Percentiles rank a stretch among this genome's conserved stretches.
Conservation (phyloP, 1,140 invertebrate genomes). For the Trissolcus basalis region DNA sequence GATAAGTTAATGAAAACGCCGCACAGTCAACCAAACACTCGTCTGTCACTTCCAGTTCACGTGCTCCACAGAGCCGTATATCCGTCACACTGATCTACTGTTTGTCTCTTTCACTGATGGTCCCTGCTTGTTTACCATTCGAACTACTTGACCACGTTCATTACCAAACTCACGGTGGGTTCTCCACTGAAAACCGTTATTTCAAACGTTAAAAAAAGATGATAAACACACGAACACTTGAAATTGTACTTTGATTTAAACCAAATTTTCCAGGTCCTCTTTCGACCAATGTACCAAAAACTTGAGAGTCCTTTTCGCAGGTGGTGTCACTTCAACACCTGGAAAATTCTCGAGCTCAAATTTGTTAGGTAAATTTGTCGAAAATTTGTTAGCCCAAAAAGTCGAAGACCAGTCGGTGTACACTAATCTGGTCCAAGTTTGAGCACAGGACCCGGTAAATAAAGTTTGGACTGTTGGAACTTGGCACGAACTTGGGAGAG, state of each 20-base stretch:
- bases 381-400: not conserved
- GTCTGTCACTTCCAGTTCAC: slow-evolving; percentile 31
- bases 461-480: not conserved
- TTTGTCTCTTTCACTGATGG: slow-evolving; percentile 7
- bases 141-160: slow-evolving; percentile 35
- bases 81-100: not conserved
- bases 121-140: slow-evolving; percentile 18
- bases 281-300: no score
- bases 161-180: slow-evolving; percentile 21
- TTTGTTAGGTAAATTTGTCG: no score
- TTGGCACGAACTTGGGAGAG: slow-evolving; percentile 29
- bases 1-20: slow-evolving; percentile 7
- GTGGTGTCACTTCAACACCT: no score
- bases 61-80: not conserved
- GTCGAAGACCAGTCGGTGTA: not conserved
- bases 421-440: not conserved
- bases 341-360: no score
- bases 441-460: not conserved
- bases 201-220: not conserved
- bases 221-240: not conserved
- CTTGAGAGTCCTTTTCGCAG: no score
- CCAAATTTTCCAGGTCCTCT: not conserved
- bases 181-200: slow-evolving; percentile 17
- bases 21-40: slow-evolving; percentile 40
- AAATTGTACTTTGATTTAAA: not conserved